phyloP scores from a whole-genome alignment of 2,888 invertebrate genomes.

The Actias luna region DNA sequence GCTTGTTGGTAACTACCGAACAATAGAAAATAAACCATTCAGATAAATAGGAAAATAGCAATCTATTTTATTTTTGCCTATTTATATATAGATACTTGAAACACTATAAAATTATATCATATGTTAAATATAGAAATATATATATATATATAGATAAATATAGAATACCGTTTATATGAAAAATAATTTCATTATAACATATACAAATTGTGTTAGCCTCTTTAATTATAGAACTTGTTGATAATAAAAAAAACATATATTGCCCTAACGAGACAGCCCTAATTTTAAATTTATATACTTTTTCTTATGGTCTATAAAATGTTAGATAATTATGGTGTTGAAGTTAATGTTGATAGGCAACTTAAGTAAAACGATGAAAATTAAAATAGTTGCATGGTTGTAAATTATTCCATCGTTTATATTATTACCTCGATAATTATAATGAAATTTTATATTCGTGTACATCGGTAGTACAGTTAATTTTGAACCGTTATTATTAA shows the following conservation, averaged over 20 bases:
- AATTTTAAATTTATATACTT: background rate
- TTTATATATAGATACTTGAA: too few species aligned
- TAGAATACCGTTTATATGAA: background rate
- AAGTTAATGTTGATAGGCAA: constrained; percentile 27
- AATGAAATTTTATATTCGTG: background rate
- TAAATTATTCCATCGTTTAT: constrained; percentile 5
- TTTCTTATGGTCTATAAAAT: background rate
- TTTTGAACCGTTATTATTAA: background rate
- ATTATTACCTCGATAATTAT: constrained; percentile 11
- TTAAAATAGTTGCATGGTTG: constrained; percentile 15
- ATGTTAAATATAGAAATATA: background rate
- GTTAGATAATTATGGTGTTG: constrained; percentile 29
- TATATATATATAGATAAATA: background rate
- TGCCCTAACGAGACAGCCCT: background rate
- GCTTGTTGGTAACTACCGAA: too few species aligned
- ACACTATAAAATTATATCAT: too few species aligned
- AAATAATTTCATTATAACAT: background rate
- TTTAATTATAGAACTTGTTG: background rate
- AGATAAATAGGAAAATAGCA: too few species aligned
- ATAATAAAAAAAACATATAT: background rate
- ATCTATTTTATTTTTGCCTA: too few species aligned
- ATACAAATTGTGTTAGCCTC: background rate
- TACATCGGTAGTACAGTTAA: background rate
- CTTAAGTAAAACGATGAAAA: constrained; percentile 15
- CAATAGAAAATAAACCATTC: too few species aligned